A percentile compares a stretch with the other conserved stretches of the same genome.
These are phyloP conservation scores for Aethina tumida DNA, from an alignment of 1,140 invertebrate genomes.

Conservation along the genomic window DNA sequence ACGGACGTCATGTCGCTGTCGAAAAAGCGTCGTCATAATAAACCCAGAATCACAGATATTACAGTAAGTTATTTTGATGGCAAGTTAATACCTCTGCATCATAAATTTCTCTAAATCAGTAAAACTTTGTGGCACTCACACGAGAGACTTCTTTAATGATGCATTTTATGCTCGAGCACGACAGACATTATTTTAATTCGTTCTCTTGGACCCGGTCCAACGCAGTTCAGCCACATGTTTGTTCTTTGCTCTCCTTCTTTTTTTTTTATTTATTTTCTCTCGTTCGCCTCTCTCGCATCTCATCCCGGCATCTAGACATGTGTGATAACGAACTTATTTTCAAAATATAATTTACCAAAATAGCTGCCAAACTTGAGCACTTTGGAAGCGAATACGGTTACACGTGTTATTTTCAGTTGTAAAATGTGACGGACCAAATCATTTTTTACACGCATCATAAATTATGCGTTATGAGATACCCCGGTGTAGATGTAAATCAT, in stretches of 20 bases:
- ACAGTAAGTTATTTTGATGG: slow-evolving; percentile 20
- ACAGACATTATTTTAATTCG: slow-evolving; percentile 38
- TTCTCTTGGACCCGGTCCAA: slow-evolving; percentile 32
- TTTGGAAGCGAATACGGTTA: too few species aligned
- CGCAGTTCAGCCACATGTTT: slow-evolving; percentile 29
- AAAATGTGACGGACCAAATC: too few species aligned
- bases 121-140: slow-evolving; percentile 28
- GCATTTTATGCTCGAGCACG: slow-evolving; percentile 37
- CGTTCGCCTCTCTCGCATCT: too few species aligned
- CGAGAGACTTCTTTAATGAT: slow-evolving; percentile 36
- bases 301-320: slow-evolving; percentile 20
- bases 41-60: slow-evolving; percentile 10
- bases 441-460: too few species aligned
- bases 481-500: too few species aligned
- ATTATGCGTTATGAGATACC: too few species aligned
- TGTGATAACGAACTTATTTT: slow-evolving; percentile 29
- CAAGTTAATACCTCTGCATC: slow-evolving; percentile 21
- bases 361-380: too few species aligned
- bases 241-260: slow-evolving; percentile 18
- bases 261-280: slow-evolving; percentile 12
- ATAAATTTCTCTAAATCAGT: slow-evolving; percentile 28
- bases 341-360: slow-evolving; percentile 23
- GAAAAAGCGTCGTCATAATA: slow-evolving; percentile 17
- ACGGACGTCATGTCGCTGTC: slow-evolving; percentile 16
- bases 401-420: too few species aligned